Percentiles rank a stretch among this genome's conserved stretches.
These are phyloP conservation scores for Sebastes fasciatus DNA, from an alignment of 2,113 vertebrate species.

Conservation along the genomic window DNA sequence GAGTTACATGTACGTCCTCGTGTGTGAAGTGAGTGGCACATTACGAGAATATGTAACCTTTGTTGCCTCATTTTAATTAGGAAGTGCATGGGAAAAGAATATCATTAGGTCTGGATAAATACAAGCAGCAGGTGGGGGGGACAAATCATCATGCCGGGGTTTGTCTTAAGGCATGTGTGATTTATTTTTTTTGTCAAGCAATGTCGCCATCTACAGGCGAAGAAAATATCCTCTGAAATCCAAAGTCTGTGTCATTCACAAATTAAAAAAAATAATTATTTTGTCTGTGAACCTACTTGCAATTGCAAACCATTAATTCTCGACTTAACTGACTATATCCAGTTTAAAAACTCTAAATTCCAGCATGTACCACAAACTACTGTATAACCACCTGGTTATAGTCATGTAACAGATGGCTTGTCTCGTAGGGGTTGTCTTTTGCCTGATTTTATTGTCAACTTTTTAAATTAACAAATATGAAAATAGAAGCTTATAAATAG, in stretches of 20 bases:
- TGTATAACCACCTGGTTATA: not conserved
- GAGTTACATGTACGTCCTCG: conserved; percentile 59
- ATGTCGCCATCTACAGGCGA: conserved; percentile 96
- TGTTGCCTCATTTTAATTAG: conserved; percentile 71
- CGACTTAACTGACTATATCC: not conserved
- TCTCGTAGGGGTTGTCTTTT: not conserved
- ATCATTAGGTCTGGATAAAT: conserved; percentile 71
- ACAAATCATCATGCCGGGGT: conserved; percentile 49
- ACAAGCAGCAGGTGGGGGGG: conserved; percentile 58
- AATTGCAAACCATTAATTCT: not conserved
- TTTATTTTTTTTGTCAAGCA: conserved; percentile 84
- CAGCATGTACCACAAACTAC: not conserved
- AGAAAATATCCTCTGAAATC: conserved; percentile 11
- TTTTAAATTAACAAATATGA: conserved; percentile 28
- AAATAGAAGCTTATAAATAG: conserved; percentile 28
- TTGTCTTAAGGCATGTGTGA: conserved; percentile 40
- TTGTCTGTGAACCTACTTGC: conserved; percentile 12
- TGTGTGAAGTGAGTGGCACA: conserved; percentile 66
- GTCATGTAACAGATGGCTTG: not conserved
- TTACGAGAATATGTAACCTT: conserved; percentile 66
- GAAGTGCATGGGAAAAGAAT: conserved; percentile 66
- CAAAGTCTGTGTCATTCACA: conserved; percentile 38
- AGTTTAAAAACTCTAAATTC: not conserved
- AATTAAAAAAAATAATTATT: conserved; percentile 11
- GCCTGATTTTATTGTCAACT: conserved; percentile 19